Evolutionary conservation across 2,797 vertebrate genomes (phyloP).

Genomic region (Aphelocoma californica): DNA sequence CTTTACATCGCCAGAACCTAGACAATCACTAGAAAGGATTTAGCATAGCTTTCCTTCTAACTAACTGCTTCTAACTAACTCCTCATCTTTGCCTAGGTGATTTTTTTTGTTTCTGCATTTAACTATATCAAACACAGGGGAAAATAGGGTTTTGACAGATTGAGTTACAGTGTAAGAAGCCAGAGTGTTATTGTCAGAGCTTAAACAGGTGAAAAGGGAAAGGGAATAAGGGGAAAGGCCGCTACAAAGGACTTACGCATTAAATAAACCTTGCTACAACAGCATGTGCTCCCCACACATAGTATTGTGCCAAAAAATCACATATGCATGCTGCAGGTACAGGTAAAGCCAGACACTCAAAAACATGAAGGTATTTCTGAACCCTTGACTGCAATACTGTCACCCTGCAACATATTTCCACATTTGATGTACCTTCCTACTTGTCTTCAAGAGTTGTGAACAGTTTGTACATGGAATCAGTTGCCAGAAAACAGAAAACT

Average conservation of each 20-base stretch:
- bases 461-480: neutral
- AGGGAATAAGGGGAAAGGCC: neutral
- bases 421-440: neutral
- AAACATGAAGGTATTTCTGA: neutral
- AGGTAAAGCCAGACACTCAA: neutral
- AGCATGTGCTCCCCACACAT: neutral
- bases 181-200: neutral
- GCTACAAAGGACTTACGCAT: neutral
- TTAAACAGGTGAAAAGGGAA: neutral
- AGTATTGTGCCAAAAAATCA: neutral
- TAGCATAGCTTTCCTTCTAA: neutral
- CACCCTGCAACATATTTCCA: neutral
- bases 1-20: neutral
- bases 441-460: neutral
- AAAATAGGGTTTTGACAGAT: neutral
- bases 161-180: neutral
- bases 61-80: neutral
- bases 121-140: neutral
- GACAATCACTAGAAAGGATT: neutral
- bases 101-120: neutral
- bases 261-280: neutral
- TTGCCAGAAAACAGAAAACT: neutral
- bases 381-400: neutral
- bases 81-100: neutral
- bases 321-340: neutral